Percentiles rank a stretch among this genome's conserved stretches.
Evolutionary conservation across 2,113 vertebrate species (phyloP).

Genomic region (Dromiciops gliroides): DNA sequence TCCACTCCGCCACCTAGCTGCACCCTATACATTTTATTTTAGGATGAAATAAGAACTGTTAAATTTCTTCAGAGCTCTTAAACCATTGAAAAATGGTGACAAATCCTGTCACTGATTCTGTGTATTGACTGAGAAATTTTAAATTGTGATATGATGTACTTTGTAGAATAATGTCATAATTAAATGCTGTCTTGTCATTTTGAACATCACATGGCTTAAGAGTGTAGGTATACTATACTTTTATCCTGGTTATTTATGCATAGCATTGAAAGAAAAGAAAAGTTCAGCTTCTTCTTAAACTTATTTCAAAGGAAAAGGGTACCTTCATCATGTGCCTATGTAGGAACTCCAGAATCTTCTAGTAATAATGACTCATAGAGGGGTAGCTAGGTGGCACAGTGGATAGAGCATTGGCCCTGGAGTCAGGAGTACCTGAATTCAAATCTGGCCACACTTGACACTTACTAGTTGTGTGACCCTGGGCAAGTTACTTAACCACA

Average conservation of each 20-base stretch:
- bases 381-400: too few relatives aligned
- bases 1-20: too few relatives aligned
- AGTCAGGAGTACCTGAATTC: too few relatives aligned
- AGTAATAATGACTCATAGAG: not conserved
- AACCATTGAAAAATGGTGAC: not conserved
- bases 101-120: not conserved
- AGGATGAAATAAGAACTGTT: not conserved
- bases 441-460: too few relatives aligned
- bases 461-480: too few relatives aligned
- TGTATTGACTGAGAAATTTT: not conserved
- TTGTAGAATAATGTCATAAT: slow-evolving; percentile 38
- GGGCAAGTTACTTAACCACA: too few relatives aligned
- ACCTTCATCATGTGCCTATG: not conserved
- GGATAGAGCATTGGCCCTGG: too few relatives aligned
- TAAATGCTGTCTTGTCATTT: slow-evolving; percentile 19
- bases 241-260: not conserved
- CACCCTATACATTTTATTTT: too few relatives aligned
- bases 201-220: slow-evolving; percentile 18
- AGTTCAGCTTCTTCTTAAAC: not conserved
- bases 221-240: slow-evolving; percentile 7
- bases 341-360: not conserved
- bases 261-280: not conserved
- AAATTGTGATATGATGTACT: not conserved
- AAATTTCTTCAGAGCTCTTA: not conserved
- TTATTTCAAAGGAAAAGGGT: not conserved